A percentile compares a stretch with the other conserved stretches of the same genome.
Conservation (phyloP, 92 coral and sea anemone species). For the Hydrozoanthus gracilis region DNA sequence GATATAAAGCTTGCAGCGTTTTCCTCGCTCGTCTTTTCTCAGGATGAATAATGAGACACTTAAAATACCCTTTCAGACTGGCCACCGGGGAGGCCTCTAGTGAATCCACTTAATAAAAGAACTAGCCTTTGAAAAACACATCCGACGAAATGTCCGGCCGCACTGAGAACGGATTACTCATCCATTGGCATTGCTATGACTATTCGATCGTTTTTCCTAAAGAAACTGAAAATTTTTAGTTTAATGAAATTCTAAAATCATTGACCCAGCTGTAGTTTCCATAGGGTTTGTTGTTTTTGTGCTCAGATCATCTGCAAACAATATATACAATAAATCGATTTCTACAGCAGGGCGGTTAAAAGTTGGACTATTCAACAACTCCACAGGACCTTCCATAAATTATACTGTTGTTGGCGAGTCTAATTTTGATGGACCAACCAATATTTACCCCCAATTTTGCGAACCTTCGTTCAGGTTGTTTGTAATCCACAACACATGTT, state of each 20-base stretch:
- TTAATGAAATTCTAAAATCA: neutral
- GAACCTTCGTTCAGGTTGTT: neutral
- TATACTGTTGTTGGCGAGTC: neutral
- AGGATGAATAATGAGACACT: neutral
- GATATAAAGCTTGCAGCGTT: neutral
- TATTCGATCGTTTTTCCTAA: too few relatives aligned
- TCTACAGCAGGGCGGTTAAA: neutral
- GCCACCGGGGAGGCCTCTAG: slow-evolving; percentile 7
- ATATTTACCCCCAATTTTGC: slow-evolving; percentile 23
- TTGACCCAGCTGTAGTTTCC: neutral
- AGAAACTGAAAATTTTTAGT: neutral
- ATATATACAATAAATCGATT: neutral
- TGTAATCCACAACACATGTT: neutral
- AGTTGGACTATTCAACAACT: slow-evolving; percentile 5
- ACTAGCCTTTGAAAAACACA: neutral
- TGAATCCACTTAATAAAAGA: neutral
- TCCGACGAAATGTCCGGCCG: too few relatives aligned
- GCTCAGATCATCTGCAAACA: neutral
- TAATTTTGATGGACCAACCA: slow-evolving; percentile 26
- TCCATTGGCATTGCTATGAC: too few relatives aligned
- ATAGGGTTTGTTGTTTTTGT: neutral
- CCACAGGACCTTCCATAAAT: slow-evolving; percentile 40
- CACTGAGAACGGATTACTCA: neutral
- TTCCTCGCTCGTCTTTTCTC: neutral
- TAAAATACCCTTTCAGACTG: slow-evolving; percentile 6